Evolutionary conservation across 2,113 vertebrate genomes (phyloP), one percentile per base, ranked within the genome.

Genomic region (Ariopsis seemanni): DNA sequence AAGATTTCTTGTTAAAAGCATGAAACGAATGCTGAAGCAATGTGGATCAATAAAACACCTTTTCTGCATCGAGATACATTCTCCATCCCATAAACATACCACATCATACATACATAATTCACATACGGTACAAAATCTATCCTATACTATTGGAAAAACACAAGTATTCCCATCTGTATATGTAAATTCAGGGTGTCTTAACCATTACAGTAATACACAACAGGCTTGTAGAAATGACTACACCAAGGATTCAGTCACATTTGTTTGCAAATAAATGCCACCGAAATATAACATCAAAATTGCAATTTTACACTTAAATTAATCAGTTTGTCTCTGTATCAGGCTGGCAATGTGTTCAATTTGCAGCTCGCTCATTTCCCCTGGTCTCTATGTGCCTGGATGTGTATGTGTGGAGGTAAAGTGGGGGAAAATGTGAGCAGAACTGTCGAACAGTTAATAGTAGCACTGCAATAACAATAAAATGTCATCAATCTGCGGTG

Each of bases 401-500:
- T 88, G 82, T 84, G 82, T 85, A 81, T 72, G 89, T 89, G 86
- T 85, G 86, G 92, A 94, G 93, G 93, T 95, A 92, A 91, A 93
- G 90, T 92, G 93, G 91, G 87, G 57, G 81, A 85, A 86, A 88
- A 91, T 88, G 84, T 88, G 91, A 92, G 91, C 94, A 94, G 93
- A 94, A 94, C 92, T 94, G 93, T 91, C 91, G 93, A 95, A 94
- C 95, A 94, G 94, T 95, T 95, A 95, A 96, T 95, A 95, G 95
- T 93, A 94, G 93, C 93, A 92, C 94, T 94, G 95, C 95, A 96
- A 95, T 96, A 96, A 95, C 95, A 96, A 95, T 95, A 95, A 96
- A 96, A 96, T 96, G 95, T 96, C 95, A 96, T 96, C 95, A 96
- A 95, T 96, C 95, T 96, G 94, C 93, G 91, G 93, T 92, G 94